phyloP scores from a whole-genome alignment of 2,113 vertebrate species.

The Epinephelus fuscoguttatus region DNA sequence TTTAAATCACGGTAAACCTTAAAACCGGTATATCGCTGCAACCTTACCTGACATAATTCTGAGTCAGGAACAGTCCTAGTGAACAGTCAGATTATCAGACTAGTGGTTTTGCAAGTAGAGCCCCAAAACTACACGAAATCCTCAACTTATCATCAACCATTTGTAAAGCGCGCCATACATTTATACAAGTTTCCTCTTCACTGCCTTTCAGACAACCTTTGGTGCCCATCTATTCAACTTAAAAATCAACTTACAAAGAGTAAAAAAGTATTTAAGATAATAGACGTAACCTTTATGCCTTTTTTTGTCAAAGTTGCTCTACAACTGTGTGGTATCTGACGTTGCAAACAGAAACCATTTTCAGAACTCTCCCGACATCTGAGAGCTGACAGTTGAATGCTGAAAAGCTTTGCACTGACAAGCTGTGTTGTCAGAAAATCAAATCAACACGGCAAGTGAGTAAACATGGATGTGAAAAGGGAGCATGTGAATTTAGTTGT shows the following conservation, averaged over 20 bases:
- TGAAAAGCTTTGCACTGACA: constrained; percentile 37
- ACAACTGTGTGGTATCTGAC: constrained; percentile 18
- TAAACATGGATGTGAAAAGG: constrained; percentile 50
- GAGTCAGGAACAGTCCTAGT: too few relatives aligned
- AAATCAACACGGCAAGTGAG: constrained; percentile 40
- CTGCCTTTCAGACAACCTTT: constrained; percentile 25
- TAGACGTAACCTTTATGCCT: background rate
- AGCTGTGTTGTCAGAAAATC: constrained; percentile 53
- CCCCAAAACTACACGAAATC: background rate
- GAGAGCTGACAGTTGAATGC: constrained; percentile 38
- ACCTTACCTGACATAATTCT: too few relatives aligned
- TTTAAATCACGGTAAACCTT: too few relatives aligned
- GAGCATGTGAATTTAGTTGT: constrained; percentile 25
- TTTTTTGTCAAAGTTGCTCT: constrained; percentile 23
- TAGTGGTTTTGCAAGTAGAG: constrained; percentile 21
- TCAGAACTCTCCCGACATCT: constrained; percentile 38
- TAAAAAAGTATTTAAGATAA: constrained; percentile 4
- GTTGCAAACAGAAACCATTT: constrained; percentile 35
- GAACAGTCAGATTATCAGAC: background rate
- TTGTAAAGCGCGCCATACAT: background rate
- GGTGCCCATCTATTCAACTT: constrained; percentile 6
- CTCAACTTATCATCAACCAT: background rate
- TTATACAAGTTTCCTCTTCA: background rate
- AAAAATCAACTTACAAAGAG: constrained; percentile 9
- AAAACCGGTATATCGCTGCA: too few relatives aligned